A percentile compares a stretch with the other conserved stretches of the same genome.
phyloP scores from a whole-genome alignment of 2,113 vertebrate species.

The Bagarius yarrelli region DNA sequence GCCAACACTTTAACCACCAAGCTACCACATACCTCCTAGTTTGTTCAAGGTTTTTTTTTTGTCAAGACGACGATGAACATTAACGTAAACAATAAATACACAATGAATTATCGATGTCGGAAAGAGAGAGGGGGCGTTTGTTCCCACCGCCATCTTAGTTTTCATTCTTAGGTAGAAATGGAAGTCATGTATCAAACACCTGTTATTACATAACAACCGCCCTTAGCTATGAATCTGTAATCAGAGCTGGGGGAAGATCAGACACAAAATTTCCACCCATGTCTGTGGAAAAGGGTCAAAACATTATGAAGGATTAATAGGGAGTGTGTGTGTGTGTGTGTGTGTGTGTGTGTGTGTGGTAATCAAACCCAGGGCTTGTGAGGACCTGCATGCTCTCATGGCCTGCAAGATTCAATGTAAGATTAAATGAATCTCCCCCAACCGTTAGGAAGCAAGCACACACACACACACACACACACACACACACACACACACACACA shows the following conservation, averaged over 20 bases:
- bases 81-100: no score
- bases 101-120: no score
- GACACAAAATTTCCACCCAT: not conserved
- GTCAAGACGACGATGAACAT: no score
- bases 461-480: not conserved
- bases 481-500: not conserved
- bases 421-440: not conserved
- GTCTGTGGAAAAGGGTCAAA: not conserved
- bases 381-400: not conserved
- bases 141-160: no score
- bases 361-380: not conserved
- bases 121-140: no score
- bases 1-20: no score
- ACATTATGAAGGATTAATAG: not conserved
- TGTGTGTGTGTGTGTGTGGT: not conserved
- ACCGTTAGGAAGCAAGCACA: not conserved
- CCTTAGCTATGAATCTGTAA: not conserved
- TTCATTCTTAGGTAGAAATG: no score
- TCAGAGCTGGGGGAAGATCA: not conserved
- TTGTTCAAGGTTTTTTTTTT: no score
- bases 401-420: not conserved
- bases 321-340: not conserved
- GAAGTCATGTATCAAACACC: slow-evolving; percentile 39
- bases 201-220: slow-evolving; percentile 30
- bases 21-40: no score